Conservation (phyloP, 2,113 vertebrate genomes). For the Ibidorhyncha struthersii region DNA sequence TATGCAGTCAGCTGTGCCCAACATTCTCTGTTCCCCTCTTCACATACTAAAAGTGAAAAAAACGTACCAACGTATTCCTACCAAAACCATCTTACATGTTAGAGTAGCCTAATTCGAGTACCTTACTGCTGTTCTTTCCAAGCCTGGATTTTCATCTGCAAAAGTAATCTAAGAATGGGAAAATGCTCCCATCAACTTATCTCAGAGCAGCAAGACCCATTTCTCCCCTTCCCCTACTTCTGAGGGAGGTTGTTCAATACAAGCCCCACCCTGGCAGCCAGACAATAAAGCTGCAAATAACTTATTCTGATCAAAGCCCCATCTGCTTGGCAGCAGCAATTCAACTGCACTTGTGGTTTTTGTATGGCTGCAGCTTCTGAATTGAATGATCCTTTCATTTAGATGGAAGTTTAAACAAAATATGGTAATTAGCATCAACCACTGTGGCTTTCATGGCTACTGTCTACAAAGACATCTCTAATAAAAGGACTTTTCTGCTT, state of each 20-base stretch:
- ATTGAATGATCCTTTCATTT: conserved; percentile 67
- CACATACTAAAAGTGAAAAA: not conserved
- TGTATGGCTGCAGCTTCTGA: conserved; percentile 62
- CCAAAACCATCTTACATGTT: not conserved
- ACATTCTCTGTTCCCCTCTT: not conserved
- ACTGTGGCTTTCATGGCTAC: conserved; percentile 59
- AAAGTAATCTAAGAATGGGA: not conserved
- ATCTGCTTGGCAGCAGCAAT: conserved; percentile 69
- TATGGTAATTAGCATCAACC: conserved; percentile 71
- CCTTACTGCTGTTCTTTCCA: not conserved
- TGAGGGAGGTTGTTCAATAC: not conserved
- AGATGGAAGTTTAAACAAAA: conserved; percentile 71
- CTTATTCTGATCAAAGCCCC: conserved; percentile 67
- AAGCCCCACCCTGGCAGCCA: conserved; percentile 51
- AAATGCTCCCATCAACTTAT: not conserved
- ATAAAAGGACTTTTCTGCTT: conserved; percentile 64
- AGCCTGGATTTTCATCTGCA: not conserved
- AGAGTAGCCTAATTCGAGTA: not conserved
- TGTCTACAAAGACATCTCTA: conserved; percentile 65
- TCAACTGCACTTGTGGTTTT: conserved; percentile 66
- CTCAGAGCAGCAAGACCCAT: not conserved
- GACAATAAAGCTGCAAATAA: conserved; percentile 64
- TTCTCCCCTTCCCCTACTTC: not conserved
- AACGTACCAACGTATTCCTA: not conserved
- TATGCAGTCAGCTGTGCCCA: not conserved